Evolutionary conservation across 1,140 invertebrate species (phyloP).

Genomic region (Plodia interpunctella): DNA sequence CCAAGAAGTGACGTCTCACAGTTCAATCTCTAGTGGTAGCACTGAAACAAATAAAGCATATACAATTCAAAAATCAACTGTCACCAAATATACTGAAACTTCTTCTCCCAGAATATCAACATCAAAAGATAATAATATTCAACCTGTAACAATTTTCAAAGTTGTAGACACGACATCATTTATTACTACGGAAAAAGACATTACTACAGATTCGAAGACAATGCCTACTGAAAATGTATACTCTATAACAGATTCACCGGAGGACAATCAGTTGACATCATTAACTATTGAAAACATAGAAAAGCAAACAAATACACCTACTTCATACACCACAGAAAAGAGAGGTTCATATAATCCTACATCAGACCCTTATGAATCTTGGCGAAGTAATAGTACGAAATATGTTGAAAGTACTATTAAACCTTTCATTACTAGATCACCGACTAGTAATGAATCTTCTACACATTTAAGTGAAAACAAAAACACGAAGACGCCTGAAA

Average conservation of each 20-base stretch:
- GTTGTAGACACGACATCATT: not conserved
- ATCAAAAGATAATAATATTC: not conserved
- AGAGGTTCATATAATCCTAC: not conserved
- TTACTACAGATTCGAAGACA: no score
- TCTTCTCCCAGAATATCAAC: not conserved
- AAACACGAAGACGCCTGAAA: constrained; percentile 69
- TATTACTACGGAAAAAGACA: not conserved
- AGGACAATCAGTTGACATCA: not conserved
- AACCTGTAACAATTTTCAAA: not conserved
- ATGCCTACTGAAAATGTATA: not conserved
- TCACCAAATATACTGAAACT: not conserved
- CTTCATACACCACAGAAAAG: not conserved
- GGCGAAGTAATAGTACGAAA: constrained; percentile 46
- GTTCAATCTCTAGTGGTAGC: not conserved
- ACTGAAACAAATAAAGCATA: not conserved
- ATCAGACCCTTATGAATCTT: constrained; percentile 27
- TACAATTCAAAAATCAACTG: not conserved
- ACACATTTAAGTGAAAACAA: constrained; percentile 66
- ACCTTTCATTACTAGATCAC: constrained; percentile 45
- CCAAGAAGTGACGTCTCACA: not conserved
- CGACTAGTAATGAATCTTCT: constrained; percentile 43
- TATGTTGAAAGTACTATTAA: constrained; percentile 54
- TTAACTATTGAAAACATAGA: not conserved
- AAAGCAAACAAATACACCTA: not conserved
- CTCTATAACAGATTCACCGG: not conserved